These are phyloP conservation scores for Valencia hispanica DNA, from an alignment of 2,797 vertebrate species.

Conservation along the genomic window DNA sequence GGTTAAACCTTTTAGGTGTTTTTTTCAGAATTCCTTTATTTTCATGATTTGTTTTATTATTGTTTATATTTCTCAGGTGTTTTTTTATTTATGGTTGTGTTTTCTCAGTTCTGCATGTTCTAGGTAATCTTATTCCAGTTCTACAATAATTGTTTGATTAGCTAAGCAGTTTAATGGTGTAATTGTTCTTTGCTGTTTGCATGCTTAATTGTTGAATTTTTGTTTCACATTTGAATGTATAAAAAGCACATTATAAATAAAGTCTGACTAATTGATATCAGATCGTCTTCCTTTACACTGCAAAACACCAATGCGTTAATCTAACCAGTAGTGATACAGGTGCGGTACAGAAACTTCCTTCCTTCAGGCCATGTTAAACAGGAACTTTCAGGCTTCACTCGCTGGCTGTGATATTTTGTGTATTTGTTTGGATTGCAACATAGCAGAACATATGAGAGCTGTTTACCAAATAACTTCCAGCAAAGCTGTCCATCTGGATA, in stretches of 20 bases:
- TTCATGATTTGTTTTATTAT: too few relatives aligned
- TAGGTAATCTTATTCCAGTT: not conserved
- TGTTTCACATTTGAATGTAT: not conserved
- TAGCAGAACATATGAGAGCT: conserved; percentile 76
- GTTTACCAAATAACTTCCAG: conserved; percentile 69
- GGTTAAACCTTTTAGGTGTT: too few relatives aligned
- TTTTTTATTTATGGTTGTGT: not conserved
- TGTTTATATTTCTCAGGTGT: not conserved
- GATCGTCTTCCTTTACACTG: not conserved
- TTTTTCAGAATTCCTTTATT: too few relatives aligned
- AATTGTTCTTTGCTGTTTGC: not conserved
- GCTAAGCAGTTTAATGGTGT: not conserved
- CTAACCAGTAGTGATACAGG: not conserved
- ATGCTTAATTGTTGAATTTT: not conserved
- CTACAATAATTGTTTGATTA: not conserved
- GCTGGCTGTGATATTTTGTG: conserved; percentile 36
- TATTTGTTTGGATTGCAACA: conserved; percentile 65
- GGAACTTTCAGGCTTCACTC: conserved; percentile 25
- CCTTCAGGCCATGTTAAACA: conserved; percentile 9
- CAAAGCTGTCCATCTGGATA: conserved; percentile 72
- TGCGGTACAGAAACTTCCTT: conserved; percentile 1
- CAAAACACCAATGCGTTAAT: not conserved
- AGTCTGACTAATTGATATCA: not conserved
- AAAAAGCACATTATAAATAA: not conserved
- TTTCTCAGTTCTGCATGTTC: not conserved